Base-by-base conservation (phyloP, 2,797 vertebrate species). In the Phoebastria nigripes region DNA sequence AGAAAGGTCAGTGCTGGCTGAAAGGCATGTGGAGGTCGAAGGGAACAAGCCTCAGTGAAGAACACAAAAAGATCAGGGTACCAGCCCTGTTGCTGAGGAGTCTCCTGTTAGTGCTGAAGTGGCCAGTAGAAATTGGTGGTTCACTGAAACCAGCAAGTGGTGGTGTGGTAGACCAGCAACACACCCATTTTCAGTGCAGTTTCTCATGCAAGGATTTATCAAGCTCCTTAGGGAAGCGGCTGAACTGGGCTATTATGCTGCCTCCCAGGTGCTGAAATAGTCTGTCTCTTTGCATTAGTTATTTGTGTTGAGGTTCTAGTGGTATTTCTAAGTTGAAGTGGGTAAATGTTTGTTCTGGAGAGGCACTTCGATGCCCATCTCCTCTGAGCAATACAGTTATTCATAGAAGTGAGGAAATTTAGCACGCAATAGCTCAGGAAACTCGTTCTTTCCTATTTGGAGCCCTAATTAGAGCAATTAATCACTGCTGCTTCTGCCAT, bases 401-500 rank as follows among this genome's bases (percentile, higher is more conserved):
- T 93, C 94, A 93, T 46, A 91, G 82, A 87, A 97, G 47, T 8
- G 55, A 95, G 92, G 90, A 94, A 95, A 96, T 95, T 62, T 77
- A 85, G 89, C 77, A 74, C 0, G 63, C 79, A 79, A 39, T 82
- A 90, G 76, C 89, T 95, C 87, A 88, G 94, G 94, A 94, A 97
- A 90, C 89, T 92, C 18, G 1, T 20, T 85, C 94, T 94, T 80
- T 94, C 91, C 91, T 91, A 88, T 95, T 90, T 92, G 54, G 67
- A 94, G 71, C 70, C 73, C 93, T 96, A 95, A 96, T 97, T 96
- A 93, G 93, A 95, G 78, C 90, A 92, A 97, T 97, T 97, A 95
- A 97, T 95, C 90, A 94, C 83, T 92, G 67, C 93, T 94, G 69
- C 66, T 94, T 96, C 90, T 97, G 89, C 90, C 83, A 90, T 93